Evolutionary conservation across 1,140 invertebrate species (phyloP).

Genomic region (Oryzaephilus surinamensis): DNA sequence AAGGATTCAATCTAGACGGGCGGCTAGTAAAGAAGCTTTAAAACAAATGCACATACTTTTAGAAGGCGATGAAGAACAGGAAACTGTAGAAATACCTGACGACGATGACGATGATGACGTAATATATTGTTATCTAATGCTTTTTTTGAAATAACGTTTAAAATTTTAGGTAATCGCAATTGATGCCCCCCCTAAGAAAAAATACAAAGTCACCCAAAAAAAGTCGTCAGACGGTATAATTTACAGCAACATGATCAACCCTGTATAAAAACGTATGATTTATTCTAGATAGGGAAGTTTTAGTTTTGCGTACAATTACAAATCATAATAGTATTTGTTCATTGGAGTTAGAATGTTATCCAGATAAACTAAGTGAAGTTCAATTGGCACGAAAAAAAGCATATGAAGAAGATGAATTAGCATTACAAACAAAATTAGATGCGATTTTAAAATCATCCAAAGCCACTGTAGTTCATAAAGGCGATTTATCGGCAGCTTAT

Average conservation of each 20-base stretch:
- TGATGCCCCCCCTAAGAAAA: conserved; percentile 24
- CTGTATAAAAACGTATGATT: not conserved
- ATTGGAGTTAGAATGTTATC: conserved; percentile 25
- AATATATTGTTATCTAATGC: not conserved
- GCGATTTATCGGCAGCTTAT: conserved; percentile 16
- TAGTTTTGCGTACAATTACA: conserved; percentile 14
- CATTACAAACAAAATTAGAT: conserved; percentile 6
- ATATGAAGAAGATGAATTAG: conserved; percentile 15
- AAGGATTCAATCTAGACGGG: conserved; percentile 23
- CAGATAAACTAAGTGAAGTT: conserved; percentile 23
- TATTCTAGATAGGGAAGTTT: not conserved
- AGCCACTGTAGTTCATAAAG: conserved; percentile 21
- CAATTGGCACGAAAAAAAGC: conserved; percentile 16
- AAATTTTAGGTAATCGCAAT: conserved; percentile 16
- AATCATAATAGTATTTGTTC: conserved; percentile 20
- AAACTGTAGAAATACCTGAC: conserved; percentile 21
- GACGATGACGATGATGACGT: conserved; percentile 24
- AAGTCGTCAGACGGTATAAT: conserved; percentile 30
- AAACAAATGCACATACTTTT: conserved; percentile 30
- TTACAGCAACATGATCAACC: not conserved
- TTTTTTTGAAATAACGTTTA: too few relatives aligned
- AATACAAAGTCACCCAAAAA: conserved; percentile 28
- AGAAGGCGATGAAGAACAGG: conserved; percentile 22
- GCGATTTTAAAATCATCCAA: conserved; percentile 6
- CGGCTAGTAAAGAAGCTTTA: conserved; percentile 31